Evolutionary conservation across 92 coral and sea anemone species (phyloP).

Genomic region (Nematostella vectensis): DNA sequence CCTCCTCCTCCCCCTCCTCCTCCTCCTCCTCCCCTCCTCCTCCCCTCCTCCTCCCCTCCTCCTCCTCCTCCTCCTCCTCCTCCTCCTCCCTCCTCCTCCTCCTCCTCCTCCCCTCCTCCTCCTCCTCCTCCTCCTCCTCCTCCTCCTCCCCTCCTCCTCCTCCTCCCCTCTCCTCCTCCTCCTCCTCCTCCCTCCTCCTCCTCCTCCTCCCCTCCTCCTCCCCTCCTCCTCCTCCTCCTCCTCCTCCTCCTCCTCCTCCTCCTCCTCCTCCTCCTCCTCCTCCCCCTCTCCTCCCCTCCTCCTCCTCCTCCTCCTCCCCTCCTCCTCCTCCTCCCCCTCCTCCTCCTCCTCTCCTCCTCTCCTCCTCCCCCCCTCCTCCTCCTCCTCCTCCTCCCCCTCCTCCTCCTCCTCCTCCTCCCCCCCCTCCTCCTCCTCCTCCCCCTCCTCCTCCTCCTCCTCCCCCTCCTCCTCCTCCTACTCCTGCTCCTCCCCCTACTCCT

Average conservation of each 20-base stretch:
- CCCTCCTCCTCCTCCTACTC: background rate
- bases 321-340: background rate
- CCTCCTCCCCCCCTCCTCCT: background rate
- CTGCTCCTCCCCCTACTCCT: background rate
- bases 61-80: too few species aligned
- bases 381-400: background rate
- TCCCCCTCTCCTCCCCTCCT: background rate
- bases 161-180: too few species aligned
- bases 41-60: too few species aligned
- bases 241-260: background rate
- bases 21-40: too few species aligned
- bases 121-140: too few species aligned
- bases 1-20: too few species aligned
- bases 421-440: background rate
- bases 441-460: background rate
- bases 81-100: too few species aligned
- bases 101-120: too few species aligned
- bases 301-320: background rate
- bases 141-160: too few species aligned
- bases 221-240: background rate
- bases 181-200: background rate
- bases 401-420: background rate
- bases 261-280: background rate
- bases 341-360: background rate
- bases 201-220: background rate